Evolutionary conservation across 2,888 invertebrate species (phyloP).

Genomic region (Sphaeridia pumilis): DNA sequence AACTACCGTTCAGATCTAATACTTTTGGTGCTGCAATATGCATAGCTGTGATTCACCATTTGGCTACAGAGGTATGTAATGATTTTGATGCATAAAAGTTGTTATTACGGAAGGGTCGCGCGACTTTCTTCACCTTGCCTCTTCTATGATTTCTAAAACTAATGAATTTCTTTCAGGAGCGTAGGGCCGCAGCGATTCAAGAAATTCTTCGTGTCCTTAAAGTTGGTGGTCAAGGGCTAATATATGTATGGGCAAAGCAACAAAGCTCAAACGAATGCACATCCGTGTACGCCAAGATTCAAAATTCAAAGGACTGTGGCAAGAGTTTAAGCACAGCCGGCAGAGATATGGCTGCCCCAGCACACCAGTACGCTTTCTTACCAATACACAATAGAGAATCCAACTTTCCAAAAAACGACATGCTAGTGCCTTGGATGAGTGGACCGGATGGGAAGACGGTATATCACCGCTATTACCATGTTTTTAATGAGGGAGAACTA

Average conservation of each 20-base stretch:
- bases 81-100: neutral
- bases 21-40: constrained; percentile 73
- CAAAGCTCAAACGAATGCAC: constrained; percentile 52
- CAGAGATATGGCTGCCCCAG: constrained; percentile 1
- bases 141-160: neutral
- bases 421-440: constrained; percentile 88
- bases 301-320: constrained; percentile 36
- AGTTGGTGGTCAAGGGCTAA: constrained; percentile 61
- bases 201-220: constrained; percentile 65
- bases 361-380: constrained; percentile 39
- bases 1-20: constrained; percentile 54
- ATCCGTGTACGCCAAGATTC: constrained; percentile 53
- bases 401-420: constrained; percentile 75
- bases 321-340: neutral
- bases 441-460: constrained; percentile 40
- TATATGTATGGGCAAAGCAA: constrained; percentile 96
- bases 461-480: constrained; percentile 81
- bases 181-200: constrained; percentile 59
- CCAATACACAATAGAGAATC: constrained; percentile 85
- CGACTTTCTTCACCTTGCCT: neutral
- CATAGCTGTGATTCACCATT: constrained; percentile 94
- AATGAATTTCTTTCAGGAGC: constrained; percentile 43
- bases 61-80: constrained; percentile 56
- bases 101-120: neutral
- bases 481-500: constrained; percentile 75